These are phyloP conservation scores for Serinus canaria DNA, from an alignment of 2,113 vertebrate species.

Conservation along the genomic window DNA sequence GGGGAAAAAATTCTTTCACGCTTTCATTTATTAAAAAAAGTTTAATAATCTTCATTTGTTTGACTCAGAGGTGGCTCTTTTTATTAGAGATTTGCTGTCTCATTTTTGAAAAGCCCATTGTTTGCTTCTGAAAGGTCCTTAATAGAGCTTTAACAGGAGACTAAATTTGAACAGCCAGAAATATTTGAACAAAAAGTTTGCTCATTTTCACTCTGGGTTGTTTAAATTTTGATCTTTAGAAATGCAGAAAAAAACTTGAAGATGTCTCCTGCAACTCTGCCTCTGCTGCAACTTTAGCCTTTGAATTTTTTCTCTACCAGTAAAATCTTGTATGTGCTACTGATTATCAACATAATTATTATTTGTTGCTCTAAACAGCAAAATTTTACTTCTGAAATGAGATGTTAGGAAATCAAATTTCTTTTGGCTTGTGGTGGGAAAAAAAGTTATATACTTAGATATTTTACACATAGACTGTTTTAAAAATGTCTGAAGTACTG, in stretches of 20 bases:
- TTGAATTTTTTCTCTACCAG: not conserved
- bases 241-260: not conserved
- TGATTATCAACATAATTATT: not conserved
- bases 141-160: conserved; percentile 1
- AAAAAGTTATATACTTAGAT: not conserved
- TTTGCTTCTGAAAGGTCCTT: conserved; percentile 30
- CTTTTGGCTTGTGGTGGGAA: not conserved
- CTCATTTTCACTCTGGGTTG: not conserved
- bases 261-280: not conserved
- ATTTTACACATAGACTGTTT: not conserved
- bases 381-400: not conserved
- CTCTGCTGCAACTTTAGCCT: not conserved
- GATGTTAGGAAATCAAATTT: not conserved
- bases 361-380: not conserved
- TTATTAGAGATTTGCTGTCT: conserved; percentile 33
- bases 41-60: conserved; percentile 29
- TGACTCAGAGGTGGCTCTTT: not conserved
- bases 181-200: not conserved
- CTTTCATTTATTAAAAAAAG: conserved; percentile 6
- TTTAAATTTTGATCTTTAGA: not conserved
- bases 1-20: not conserved
- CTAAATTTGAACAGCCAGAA: conserved; percentile 33
- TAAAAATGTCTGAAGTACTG: not conserved
- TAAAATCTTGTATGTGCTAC: not conserved
- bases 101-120: conserved; percentile 46